Evolutionary conservation across 2,113 vertebrate species (phyloP).

Genomic region (Podiceps cristatus): DNA sequence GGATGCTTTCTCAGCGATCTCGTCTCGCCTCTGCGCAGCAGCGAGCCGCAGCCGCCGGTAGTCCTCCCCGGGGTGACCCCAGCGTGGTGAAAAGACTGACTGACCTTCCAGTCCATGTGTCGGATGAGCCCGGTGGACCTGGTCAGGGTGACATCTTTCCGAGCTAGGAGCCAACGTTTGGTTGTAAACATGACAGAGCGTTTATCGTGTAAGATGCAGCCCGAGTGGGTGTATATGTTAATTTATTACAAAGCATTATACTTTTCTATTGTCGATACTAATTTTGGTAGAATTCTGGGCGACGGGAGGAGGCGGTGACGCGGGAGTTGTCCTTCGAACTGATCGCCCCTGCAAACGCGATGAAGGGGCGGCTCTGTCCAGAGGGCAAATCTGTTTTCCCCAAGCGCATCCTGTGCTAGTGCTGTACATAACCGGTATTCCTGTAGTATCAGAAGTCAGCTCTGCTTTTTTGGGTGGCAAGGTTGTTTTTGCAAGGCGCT

Average conservation of each 20-base stretch:
- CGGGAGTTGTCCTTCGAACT: not conserved
- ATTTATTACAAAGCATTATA: constrained; percentile 59
- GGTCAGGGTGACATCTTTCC: not conserved
- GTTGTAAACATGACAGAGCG: not conserved
- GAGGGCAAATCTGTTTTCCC: not conserved
- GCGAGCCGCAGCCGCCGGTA: accelerated
- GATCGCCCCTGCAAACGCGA: not conserved
- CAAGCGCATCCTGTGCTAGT: not conserved
- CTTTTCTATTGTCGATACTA: constrained; percentile 10
- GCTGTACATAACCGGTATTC: constrained; percentile 13
- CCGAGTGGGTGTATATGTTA: not conserved
- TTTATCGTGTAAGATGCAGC: not conserved
- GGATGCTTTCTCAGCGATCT: not conserved
- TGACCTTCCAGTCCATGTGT: not conserved
- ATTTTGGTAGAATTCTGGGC: not conserved
- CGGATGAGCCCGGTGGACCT: not conserved
- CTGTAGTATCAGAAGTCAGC: constrained; percentile 18
- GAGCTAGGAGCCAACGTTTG: not conserved
- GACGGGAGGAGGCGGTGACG: not conserved
- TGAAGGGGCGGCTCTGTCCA: not conserved
- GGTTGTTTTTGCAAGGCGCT: not conserved
- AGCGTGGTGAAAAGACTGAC: not conserved
- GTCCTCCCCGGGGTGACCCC: not conserved
- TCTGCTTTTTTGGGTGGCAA: constrained; percentile 37
- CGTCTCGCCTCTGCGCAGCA: not conserved